Evolutionary conservation across 2,797 vertebrate genomes (phyloP), one percentile per base, ranked within the genome.

Genomic region (Leontocebus nigricollis): DNA sequence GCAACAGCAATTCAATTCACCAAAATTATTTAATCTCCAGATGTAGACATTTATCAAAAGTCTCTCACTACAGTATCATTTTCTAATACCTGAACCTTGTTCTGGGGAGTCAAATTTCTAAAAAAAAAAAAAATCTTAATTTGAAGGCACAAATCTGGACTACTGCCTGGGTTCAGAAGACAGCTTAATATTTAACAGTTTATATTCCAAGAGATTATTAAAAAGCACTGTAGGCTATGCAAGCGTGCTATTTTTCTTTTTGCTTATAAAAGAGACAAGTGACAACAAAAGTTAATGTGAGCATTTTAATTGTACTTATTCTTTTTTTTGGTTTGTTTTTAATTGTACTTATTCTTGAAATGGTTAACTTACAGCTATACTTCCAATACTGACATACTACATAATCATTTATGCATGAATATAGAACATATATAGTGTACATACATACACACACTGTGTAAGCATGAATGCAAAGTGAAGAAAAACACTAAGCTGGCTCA

Each of bases 51-150:
- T 27, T 52, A 67, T 75, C 12, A 41, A 64, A 81, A 59, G 41
- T 30, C 39, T 92, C 13, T 26, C 33, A 44, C 20, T 48, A 52
- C 17, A 92, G 20, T 55, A 79, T 83, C 64, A 48, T 72, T 83
- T 92, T 82, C 86, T 94, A 76, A 86, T 36, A 73, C 9, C 24
- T 70, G 26, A 91, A 64, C 12, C 36, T 83, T 73, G 59, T 39
- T 93, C 93, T 57, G 36, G 44, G 14, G 41, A 95, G 52, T 46
- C n/a, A 61, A 44, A 91, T 36, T 89, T 90, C 52, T 82, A 96
- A 8, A 89, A 59, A 87, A 8, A 89, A 59, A 87, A 76, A 39
- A 22, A 88, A 85, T 81, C 22, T 89, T 82, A 88, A 85, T n/a
- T 48, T 52, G 55, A 87, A 50, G 22, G 41, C 27, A 84, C 26